Percentiles rank a stretch among this genome's conserved stretches.
Conservation (phyloP, 2,888 invertebrate genomes). For the Heteromyza rotundicornis region DNA sequence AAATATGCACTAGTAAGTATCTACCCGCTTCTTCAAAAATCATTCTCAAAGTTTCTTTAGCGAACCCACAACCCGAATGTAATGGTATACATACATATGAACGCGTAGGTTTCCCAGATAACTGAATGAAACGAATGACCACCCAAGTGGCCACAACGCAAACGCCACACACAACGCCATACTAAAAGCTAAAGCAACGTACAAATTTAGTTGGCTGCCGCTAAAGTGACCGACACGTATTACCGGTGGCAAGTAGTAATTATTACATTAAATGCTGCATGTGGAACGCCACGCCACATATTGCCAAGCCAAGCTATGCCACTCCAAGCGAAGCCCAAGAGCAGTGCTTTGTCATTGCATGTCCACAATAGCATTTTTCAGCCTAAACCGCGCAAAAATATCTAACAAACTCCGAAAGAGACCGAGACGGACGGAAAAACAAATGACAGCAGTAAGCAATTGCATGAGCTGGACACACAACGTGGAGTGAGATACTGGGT, state of each 20-base stretch:
- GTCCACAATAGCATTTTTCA: constrained; percentile 33
- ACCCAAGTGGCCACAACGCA: constrained; percentile 42
- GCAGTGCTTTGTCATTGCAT: constrained; percentile 15
- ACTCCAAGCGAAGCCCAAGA: too few species aligned
- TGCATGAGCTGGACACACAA: background rate
- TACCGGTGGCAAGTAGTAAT: constrained; percentile 60
- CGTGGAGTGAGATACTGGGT: background rate
- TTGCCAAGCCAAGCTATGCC: background rate
- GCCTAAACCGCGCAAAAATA: constrained; percentile 15
- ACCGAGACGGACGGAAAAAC: constrained; percentile 4
- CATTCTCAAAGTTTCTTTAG: too few species aligned
- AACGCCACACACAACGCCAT: constrained; percentile 43
- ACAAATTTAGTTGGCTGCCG: background rate
- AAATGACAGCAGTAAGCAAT: background rate
- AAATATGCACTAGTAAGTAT: too few species aligned
- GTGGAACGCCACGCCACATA: background rate
- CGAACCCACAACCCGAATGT: too few species aligned
- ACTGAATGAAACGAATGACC: constrained; percentile 46
- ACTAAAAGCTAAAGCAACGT: too few species aligned
- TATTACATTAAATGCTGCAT: constrained; percentile 59
- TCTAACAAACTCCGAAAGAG: background rate
- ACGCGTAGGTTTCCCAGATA: background rate
- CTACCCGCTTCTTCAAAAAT: too few species aligned
- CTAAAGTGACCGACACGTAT: constrained; percentile 46
- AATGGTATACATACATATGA: too few species aligned